Conservation (phyloP, 2,888 invertebrate species). For the Sinhomidia bicolor region DNA sequence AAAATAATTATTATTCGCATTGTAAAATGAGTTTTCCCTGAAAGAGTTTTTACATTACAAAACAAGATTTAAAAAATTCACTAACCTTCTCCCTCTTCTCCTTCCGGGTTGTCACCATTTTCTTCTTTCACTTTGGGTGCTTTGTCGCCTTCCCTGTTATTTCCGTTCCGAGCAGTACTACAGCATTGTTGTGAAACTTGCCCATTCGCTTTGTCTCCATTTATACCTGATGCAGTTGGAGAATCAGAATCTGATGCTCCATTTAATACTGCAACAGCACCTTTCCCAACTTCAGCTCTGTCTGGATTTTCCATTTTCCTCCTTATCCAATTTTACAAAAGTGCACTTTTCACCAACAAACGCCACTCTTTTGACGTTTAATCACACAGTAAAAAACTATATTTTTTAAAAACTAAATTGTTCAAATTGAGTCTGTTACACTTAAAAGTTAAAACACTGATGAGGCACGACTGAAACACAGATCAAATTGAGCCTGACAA, state of each 20-base stretch:
- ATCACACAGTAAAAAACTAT: neutral
- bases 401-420: neutral
- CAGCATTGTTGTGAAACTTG: neutral
- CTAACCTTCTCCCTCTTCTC: conserved; percentile 31
- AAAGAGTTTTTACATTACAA: too few relatives aligned
- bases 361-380: neutral
- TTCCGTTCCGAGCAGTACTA: neutral
- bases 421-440: neutral
- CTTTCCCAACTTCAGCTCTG: conserved; percentile 55
- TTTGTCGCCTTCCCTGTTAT: neutral
- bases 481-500: too few relatives aligned
- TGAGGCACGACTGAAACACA: neutral
- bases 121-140: conserved; percentile 12
- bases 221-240: neutral
- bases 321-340: neutral
- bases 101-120: conserved; percentile 10
- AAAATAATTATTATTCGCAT: too few relatives aligned
- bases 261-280: conserved; percentile 31
- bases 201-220: conserved; percentile 24
- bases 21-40: too few relatives aligned
- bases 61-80: conserved; percentile 31
- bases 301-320: conserved; percentile 48
- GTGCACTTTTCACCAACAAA: neutral
- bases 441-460: neutral
- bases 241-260: conserved; percentile 37